Evolutionary conservation across 2,888 invertebrate species (phyloP), one percentile per base, ranked within the genome.

Genomic region (Cryptocheilus praepositus): DNA sequence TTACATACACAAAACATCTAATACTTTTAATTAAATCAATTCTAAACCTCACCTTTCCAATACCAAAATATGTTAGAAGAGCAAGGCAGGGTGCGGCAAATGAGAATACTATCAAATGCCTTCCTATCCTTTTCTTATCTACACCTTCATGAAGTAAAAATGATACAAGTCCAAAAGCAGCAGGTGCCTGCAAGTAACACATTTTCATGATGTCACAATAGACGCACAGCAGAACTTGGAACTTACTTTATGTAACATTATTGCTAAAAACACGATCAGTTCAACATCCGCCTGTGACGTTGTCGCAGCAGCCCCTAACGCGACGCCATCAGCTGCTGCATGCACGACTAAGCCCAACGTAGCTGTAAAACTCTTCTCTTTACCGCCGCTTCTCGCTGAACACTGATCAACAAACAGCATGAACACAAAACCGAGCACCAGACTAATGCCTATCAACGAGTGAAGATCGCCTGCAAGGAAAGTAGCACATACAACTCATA

Each of bases 281-380:
- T 99, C 99, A 0, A 99, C 97, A 84, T 98, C 98, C 0, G 96
- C 94, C 84, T 98, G 98, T 2, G 96, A 95, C 0, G 98, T 98
- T 0, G 97, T 97, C 0, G 98, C 98, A 0, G 99, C 99, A 0
- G 99, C 98, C n/a, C 99, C 99, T 16, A 99, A 89, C 0, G 99
- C 99, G 13, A 99, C 94, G 2, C 99, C 99, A 90, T 99, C 99
- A 64, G 98, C 98, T 93, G 99, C 99, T 0, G 99, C 98, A 88
- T 99, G 99, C 0, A 99, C 99, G 0, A 99, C 98, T 3, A 99
- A 90, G 0, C 99, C 99, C 0, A 99, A 91, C 0, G 99, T 99
- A 0, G 99, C 98, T 0, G 98, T 98, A 51, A 97, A 93, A 80
- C 95, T 95, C 79, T 92, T 92, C 81, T 95, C 94, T 69, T 91